Evolutionary conservation across 2,797 vertebrate species (phyloP).

Genomic region (Simalia tracyae): DNA sequence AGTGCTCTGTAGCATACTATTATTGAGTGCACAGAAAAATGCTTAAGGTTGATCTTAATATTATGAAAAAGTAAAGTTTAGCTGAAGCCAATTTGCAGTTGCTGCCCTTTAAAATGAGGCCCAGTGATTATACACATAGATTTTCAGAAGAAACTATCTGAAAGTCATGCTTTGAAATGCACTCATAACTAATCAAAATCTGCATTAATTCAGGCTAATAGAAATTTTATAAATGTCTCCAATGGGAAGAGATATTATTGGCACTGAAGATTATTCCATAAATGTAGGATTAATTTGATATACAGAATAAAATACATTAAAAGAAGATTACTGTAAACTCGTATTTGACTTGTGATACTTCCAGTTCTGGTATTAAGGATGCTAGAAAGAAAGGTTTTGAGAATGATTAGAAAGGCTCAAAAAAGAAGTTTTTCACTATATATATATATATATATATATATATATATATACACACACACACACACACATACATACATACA

Average conservation of each 20-base stretch:
- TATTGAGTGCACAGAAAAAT: neutral
- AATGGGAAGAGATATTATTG: neutral
- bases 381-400: constrained; percentile 44
- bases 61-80: neutral
- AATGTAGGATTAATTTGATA: neutral
- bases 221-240: neutral
- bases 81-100: neutral
- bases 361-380: constrained; percentile 28
- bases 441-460: too few relatives aligned
- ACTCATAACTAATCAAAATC: neutral
- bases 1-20: neutral
- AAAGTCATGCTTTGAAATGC: neutral
- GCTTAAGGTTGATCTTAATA: neutral
- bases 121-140: neutral
- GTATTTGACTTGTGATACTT: neutral
- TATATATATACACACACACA: too few relatives aligned
- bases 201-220: neutral
- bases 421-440: constrained; percentile 30
- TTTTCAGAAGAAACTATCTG: constrained; percentile 20
- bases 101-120: neutral
- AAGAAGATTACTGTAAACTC: neutral
- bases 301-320: neutral
- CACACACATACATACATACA: too few relatives aligned
- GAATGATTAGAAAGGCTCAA: constrained; percentile 23
- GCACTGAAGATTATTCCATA: neutral